Percentiles rank a stretch among this genome's conserved stretches.
Evolutionary conservation across 1,140 invertebrate genomes (phyloP).

Genomic region (Eumaeus atala): DNA sequence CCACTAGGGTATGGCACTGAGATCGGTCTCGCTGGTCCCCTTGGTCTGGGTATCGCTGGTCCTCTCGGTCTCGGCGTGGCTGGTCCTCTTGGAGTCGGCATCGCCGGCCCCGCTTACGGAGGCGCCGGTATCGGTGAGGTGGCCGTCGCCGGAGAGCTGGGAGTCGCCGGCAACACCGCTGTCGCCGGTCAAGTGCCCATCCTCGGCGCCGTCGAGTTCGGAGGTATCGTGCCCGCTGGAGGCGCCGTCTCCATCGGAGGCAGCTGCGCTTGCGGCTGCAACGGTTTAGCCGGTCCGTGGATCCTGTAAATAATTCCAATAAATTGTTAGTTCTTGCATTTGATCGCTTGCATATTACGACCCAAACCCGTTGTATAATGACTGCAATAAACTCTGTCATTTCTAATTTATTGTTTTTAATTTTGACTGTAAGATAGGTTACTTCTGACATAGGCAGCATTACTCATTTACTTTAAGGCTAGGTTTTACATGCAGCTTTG

Average conservation of each 20-base stretch:
- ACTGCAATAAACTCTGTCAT: too few relatives aligned
- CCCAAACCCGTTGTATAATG: too few relatives aligned
- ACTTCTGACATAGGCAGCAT: too few relatives aligned
- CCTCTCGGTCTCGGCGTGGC: neutral
- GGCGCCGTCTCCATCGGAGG: slow-evolving; percentile 28
- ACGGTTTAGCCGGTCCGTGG: neutral
- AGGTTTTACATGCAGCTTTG: too few relatives aligned
- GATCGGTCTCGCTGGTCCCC: neutral
- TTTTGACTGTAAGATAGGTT: too few relatives aligned
- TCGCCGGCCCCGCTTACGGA: slow-evolving; percentile 18
- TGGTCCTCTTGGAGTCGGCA: neutral
- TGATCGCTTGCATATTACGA: too few relatives aligned
- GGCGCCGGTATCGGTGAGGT: slow-evolving; percentile 24
- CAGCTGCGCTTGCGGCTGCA: slow-evolving; percentile 24
- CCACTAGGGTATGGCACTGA: neutral
- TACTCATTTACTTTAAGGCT: too few relatives aligned
- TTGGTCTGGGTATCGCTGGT: neutral
- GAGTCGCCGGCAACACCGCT: neutral
- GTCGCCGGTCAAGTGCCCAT: slow-evolving; percentile 27
- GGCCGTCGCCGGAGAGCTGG: slow-evolving; percentile 4
- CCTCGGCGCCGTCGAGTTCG: slow-evolving; percentile 22
- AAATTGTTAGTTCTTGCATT: too few relatives aligned
- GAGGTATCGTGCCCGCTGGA: slow-evolving; percentile 23
- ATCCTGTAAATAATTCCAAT: neutral
- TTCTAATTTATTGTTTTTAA: too few relatives aligned